These are phyloP conservation scores for Sericinus montela DNA, from an alignment of 2,888 invertebrate genomes.

Conservation along the genomic window DNA sequence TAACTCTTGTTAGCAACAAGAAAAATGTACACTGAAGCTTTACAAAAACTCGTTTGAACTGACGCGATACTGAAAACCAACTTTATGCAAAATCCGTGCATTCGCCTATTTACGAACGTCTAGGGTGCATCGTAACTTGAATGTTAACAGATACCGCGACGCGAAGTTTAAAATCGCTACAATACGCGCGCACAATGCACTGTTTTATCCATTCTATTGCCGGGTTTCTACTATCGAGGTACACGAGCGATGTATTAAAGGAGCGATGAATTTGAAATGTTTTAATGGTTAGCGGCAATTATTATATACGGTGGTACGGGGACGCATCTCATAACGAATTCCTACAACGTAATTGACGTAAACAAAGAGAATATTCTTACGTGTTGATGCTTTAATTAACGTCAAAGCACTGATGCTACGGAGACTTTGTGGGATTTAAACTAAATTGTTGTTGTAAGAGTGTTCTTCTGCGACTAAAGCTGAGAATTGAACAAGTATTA, in stretches of 20 bases:
- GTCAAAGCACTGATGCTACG: constrained; percentile 14
- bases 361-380: constrained; percentile 40
- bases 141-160: constrained; percentile 38
- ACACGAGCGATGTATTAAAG: not conserved
- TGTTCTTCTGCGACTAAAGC: too few species aligned
- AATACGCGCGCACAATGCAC: not conserved
- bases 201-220: constrained; percentile 5
- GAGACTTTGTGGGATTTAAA: constrained; percentile 18
- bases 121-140: constrained; percentile 48
- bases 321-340: constrained; percentile 35
- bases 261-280: constrained; percentile 12
- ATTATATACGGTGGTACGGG: constrained; percentile 23
- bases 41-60: constrained; percentile 32
- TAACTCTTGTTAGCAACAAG: too few species aligned
- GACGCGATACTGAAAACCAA: constrained; percentile 28
- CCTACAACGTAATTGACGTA: constrained; percentile 38
- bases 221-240: not conserved
- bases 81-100: constrained; percentile 56
- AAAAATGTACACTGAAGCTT: constrained; percentile 6
- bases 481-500: too few species aligned
- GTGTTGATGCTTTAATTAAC: constrained; percentile 20
- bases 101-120: constrained; percentile 48
- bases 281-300: not conserved
- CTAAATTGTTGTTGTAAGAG: constrained; percentile 9
- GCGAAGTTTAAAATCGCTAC: constrained; percentile 17